These are phyloP conservation scores for Heliconius hermathena DNA, from an alignment of 1,140 invertebrate species.

Conservation along the genomic window DNA sequence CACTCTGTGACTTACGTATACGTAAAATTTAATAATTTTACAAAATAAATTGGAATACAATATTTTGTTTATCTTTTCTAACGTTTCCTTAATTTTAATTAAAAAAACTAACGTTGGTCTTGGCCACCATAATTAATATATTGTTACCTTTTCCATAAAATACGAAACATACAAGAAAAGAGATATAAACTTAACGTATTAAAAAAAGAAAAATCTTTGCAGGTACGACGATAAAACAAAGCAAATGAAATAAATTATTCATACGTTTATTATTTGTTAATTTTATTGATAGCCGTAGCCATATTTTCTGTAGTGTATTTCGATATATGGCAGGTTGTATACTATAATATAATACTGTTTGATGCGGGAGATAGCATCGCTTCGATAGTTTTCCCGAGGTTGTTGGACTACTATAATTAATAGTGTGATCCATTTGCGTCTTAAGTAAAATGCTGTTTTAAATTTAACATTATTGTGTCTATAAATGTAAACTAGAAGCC, in stretches of 20 bases:
- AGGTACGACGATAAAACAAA: background rate
- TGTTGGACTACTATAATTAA: constrained; percentile 22
- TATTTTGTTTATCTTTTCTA: too few species aligned
- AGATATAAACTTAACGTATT: background rate
- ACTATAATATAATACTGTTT: constrained; percentile 27
- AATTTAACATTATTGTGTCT: background rate
- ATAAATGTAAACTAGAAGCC: background rate
- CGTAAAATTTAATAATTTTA: too few species aligned
- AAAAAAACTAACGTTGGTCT: too few species aligned
- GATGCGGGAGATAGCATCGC: constrained; percentile 19
- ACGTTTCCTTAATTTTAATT: too few species aligned
- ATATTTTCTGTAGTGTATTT: constrained; percentile 3
- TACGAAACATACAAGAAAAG: background rate
- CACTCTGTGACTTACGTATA: too few species aligned
- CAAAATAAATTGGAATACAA: too few species aligned
- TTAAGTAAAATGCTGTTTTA: constrained; percentile 5
- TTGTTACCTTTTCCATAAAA: too few species aligned
- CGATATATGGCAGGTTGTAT: constrained; percentile 11
- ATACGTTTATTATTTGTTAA: constrained; percentile 14
- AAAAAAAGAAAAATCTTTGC: background rate
- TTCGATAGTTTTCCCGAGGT: constrained; percentile 18
- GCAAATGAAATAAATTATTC: background rate
- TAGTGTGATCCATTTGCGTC: constrained; percentile 19
- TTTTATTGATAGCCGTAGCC: constrained; percentile 9
- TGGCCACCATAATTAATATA: too few species aligned